Conservation (phyloP, 1,140 invertebrate genomes). For the Eulimnadia texana region DNA sequence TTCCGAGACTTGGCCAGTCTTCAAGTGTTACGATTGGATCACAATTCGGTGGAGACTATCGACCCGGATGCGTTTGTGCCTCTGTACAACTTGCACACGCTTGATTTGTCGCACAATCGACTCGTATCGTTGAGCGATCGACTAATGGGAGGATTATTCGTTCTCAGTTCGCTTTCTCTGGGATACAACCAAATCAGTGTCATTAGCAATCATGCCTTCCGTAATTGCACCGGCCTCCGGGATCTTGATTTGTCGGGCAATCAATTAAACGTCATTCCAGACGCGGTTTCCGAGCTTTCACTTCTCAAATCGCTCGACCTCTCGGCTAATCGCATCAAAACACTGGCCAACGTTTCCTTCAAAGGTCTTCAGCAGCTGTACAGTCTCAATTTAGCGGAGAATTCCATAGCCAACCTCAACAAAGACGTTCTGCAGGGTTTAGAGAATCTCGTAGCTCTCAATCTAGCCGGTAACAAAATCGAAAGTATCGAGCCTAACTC, state of each 20-base stretch:
- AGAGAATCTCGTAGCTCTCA: slow-evolving; percentile 63
- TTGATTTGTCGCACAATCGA: slow-evolving; percentile 57
- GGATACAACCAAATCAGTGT: slow-evolving; percentile 55
- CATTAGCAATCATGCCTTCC: slow-evolving; percentile 55
- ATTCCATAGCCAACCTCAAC: slow-evolving; percentile 45
- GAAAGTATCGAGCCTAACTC: slow-evolving; percentile 63
- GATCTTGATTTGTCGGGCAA: slow-evolving; percentile 78
- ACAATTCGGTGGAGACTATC: slow-evolving; percentile 55
- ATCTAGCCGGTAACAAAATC: slow-evolving; percentile 74
- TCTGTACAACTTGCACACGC: slow-evolving; percentile 55
- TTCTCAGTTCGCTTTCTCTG: slow-evolving; percentile 52
- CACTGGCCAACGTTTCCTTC: slow-evolving; percentile 65
- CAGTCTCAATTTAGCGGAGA: slow-evolving; percentile 66
- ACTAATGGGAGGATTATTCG: slow-evolving; percentile 53
- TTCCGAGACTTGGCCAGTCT: slow-evolving; percentile 60
- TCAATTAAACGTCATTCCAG: slow-evolving; percentile 56
- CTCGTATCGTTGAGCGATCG: slow-evolving; percentile 48
- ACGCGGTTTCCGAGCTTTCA: slow-evolving; percentile 51
- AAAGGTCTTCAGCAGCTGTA: slow-evolving; percentile 68
- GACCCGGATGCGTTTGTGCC: slow-evolving; percentile 55
- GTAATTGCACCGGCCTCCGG: slow-evolving; percentile 61
- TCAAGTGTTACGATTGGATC: slow-evolving; percentile 57
- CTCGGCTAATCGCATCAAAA: slow-evolving; percentile 68
- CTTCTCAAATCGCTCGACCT: slow-evolving; percentile 47
- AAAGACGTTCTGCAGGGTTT: slow-evolving; percentile 60